A percentile compares a stretch with the other conserved stretches of the same genome.
Conservation (phyloP, 2,113 vertebrate species). For the Bujurquina vittata region DNA sequence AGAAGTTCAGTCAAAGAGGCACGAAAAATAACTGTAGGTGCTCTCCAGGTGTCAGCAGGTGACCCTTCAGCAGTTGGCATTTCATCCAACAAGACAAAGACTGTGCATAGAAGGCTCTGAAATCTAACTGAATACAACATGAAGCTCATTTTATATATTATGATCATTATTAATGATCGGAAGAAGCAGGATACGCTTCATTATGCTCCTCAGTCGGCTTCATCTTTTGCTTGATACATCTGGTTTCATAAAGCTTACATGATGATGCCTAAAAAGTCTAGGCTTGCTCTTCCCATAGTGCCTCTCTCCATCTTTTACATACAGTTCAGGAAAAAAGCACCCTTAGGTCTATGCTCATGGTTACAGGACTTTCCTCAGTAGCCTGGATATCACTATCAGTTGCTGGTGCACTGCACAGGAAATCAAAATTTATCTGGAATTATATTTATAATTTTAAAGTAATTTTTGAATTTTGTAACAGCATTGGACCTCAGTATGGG, state of each 20-base stretch:
- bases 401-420: background rate
- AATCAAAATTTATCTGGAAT: background rate
- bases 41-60: too few species aligned
- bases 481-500: background rate
- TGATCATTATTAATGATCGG: too few species aligned
- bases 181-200: too few species aligned
- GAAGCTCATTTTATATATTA: too few species aligned
- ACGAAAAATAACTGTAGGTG: too few species aligned
- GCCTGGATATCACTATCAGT: background rate
- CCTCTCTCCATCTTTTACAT: background rate
- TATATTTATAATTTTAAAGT: background rate
- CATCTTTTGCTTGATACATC: background rate
- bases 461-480: background rate
- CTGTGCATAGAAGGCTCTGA: too few species aligned
- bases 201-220: background rate
- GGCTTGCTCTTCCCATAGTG: background rate
- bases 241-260: background rate
- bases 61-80: too few species aligned
- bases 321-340: background rate
- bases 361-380: background rate
- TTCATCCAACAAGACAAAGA: too few species aligned
- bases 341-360: background rate
- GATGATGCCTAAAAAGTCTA: background rate
- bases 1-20: too few species aligned
- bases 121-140: too few species aligned